Evolutionary conservation across 2,797 vertebrate genomes (phyloP), one percentile per base, ranked within the genome.

Genomic region (Potorous gilbertii): DNA sequence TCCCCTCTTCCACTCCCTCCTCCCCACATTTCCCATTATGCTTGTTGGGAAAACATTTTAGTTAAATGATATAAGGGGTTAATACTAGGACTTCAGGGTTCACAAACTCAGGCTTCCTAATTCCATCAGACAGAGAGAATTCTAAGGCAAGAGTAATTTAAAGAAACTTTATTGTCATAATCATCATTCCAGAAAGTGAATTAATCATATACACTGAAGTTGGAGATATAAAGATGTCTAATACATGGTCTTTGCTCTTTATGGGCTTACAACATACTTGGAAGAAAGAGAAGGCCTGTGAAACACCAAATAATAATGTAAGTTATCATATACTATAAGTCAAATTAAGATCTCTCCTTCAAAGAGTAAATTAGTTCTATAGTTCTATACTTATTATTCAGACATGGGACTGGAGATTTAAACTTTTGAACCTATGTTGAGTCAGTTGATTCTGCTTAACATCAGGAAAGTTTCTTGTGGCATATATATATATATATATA

Each of bases 381-480:
- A n/a, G n/a, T n/a, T n/a, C 54, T 96, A 0, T 52, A 16, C 81
- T 59, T 92, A 95, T 93, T 89, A 89, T 91, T 50, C 55, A 55
- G 28, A 27, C 54, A 1, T 54, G 54, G 29, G 52, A 14, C 31
- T 62, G 12, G 81, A 94, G 46, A 54, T 92, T 87, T 87, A 93
- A 91, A 91, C 29, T 74, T 91, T 90, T 87, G 81, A 29, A 90
- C 4, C 16, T 9, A 21, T 18, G 13, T 24, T 91, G n/a, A 93
- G 0, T 1, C 92, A 90, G 55, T 55, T 95, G 92, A 93, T 97
- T 95, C 34, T 92, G 18, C 91, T 27, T 89, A 87, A 50, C 74
- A 87, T 87, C 74, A 87, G 74, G 74, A 87, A 87, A 87, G 40
- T 50, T 87, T 87, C 74, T 87, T 87, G 74, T 50, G 74, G 4